Evolutionary conservation across 1,140 invertebrate genomes (phyloP).

Genomic region (Lepeophtheirus salmonis): DNA sequence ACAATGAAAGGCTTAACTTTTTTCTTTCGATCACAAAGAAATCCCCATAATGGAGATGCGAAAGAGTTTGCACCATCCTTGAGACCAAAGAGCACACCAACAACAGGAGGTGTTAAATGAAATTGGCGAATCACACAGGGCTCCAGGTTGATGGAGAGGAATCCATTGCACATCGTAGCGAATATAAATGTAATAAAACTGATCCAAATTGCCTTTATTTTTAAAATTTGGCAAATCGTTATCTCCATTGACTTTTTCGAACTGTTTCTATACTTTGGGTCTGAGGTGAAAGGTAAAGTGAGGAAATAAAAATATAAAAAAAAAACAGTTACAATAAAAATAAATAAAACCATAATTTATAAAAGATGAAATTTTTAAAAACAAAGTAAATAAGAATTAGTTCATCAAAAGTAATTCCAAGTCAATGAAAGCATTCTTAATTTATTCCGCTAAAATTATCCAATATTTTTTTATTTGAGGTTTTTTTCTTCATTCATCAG

Average conservation of each 20-base stretch:
- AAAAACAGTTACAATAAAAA: background rate
- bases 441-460: too few species aligned
- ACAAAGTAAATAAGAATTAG: slow-evolving; percentile 15
- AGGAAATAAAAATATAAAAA: background rate
- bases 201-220: slow-evolving; percentile 24
- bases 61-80: slow-evolving; percentile 26
- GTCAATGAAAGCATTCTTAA: too few species aligned
- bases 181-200: slow-evolving; percentile 26
- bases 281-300: background rate
- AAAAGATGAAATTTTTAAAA: background rate
- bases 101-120: slow-evolving; percentile 22
- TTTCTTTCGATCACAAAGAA: slow-evolving; percentile 22
- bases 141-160: slow-evolving; percentile 26
- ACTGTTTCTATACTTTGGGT: background rate
- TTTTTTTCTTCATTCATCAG: too few species aligned
- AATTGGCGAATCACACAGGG: slow-evolving; percentile 22
- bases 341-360: background rate
- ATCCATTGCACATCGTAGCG: slow-evolving; percentile 26
- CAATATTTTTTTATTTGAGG: too few species aligned
- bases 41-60: slow-evolving; percentile 26
- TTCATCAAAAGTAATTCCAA: too few species aligned
- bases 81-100: slow-evolving; percentile 25
- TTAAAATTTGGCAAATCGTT: slow-evolving; percentile 21
- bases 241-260: background rate
- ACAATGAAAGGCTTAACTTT: slow-evolving; percentile 23